phyloP scores from a whole-genome alignment of 1,140 invertebrate species.

The Pseudomyrmex gracilis region DNA sequence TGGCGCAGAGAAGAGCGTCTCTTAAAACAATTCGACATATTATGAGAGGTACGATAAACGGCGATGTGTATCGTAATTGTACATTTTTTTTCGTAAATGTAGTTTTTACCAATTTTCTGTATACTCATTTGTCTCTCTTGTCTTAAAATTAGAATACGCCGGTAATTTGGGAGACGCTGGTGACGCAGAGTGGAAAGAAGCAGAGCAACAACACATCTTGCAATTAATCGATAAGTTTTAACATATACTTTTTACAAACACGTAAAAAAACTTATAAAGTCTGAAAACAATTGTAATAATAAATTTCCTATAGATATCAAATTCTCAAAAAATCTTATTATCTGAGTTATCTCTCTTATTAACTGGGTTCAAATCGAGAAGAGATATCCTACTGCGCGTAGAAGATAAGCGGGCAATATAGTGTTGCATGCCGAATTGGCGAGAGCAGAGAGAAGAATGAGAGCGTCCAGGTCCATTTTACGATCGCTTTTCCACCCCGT shows the following conservation, averaged over 20 bases:
- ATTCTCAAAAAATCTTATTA: too few relatives aligned
- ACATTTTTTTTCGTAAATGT: constrained; percentile 24
- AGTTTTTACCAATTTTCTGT: constrained; percentile 39
- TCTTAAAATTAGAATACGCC: constrained; percentile 91
- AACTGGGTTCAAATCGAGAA: too few relatives aligned
- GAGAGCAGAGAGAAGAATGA: too few relatives aligned
- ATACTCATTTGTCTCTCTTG: neutral
- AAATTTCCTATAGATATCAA: too few relatives aligned
- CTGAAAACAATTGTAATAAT: too few relatives aligned
- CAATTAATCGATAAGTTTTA: constrained; percentile 98
- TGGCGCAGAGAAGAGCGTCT: constrained; percentile 95
- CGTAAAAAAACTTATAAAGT: neutral
- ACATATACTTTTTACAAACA: constrained; percentile 72
- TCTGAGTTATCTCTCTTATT: too few relatives aligned
- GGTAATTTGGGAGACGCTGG: constrained; percentile 97
- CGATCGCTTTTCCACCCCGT: too few relatives aligned
- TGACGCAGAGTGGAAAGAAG: constrained; percentile 92
- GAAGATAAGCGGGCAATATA: too few relatives aligned
- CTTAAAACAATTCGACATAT: constrained; percentile 97
- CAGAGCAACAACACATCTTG: constrained; percentile 96
- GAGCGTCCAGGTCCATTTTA: too few relatives aligned
- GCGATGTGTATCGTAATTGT: neutral
- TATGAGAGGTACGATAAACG: constrained; percentile 91
- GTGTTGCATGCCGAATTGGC: too few relatives aligned
- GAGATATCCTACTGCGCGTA: too few relatives aligned